These are phyloP conservation scores for Tryphoninae sp. DNA, from an alignment of 2,888 invertebrate species.

Conservation along the genomic window DNA sequence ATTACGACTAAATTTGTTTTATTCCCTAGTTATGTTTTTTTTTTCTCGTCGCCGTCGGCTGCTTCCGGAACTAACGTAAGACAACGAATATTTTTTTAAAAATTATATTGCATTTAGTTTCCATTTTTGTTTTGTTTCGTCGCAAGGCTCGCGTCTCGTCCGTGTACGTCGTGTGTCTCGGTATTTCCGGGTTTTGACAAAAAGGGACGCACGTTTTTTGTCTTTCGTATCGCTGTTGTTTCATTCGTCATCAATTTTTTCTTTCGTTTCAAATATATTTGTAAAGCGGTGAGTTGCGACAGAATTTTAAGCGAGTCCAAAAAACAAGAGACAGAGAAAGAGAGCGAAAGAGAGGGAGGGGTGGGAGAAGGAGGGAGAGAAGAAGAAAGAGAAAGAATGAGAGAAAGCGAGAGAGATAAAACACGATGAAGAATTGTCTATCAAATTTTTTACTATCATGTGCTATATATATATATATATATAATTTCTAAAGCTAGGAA, in stretches of 20 bases:
- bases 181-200: neutral
- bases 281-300: too few relatives aligned
- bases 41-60: constrained; percentile 31
- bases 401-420: constrained; percentile 9
- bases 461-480: too few relatives aligned
- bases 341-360: too few relatives aligned
- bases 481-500: too few relatives aligned
- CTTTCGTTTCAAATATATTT: too few relatives aligned
- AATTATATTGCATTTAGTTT: constrained; percentile 3
- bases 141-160: neutral
- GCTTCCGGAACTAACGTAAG: neutral
- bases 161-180: neutral
- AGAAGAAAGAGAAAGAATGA: constrained; percentile 10
- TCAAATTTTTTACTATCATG: neutral
- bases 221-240: too few relatives aligned
- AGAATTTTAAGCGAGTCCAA: too few relatives aligned
- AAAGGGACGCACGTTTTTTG: too few relatives aligned
- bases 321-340: too few relatives aligned
- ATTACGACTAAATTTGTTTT: constrained; percentile 20
- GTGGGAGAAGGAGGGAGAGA: neutral
- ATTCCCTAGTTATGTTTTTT: constrained; percentile 40
- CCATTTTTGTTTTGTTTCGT: neutral
- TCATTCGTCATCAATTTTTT: too few relatives aligned
- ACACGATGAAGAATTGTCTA: neutral
- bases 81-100: neutral